phyloP scores from a whole-genome alignment of 2,113 vertebrate species.

The Eclectus roratus region DNA sequence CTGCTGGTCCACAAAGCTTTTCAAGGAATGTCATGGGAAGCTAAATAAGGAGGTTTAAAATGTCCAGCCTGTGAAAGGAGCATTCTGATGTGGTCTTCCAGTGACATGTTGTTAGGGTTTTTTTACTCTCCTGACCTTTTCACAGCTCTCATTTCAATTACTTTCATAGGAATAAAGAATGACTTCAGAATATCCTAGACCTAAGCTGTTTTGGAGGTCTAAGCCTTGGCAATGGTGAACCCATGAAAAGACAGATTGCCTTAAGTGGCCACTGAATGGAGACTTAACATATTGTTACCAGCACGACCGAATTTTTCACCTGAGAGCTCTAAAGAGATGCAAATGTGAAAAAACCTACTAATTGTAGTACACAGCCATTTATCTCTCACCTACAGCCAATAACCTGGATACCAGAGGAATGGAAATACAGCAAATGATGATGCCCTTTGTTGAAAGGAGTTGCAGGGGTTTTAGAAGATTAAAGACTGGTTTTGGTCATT shows the following conservation, averaged over 20 bases:
- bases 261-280: not conserved
- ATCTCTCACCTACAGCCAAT: not conserved
- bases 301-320: not conserved
- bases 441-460: not conserved
- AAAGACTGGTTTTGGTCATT: not conserved
- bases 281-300: not conserved
- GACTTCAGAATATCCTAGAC: not conserved
- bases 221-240: not conserved
- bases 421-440: not conserved
- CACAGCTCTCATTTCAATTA: not conserved
- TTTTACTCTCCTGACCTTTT: not conserved
- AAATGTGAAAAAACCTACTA: not conserved
- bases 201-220: not conserved
- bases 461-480: not conserved
- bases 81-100: not conserved
- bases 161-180: not conserved
- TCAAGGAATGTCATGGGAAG: not conserved
- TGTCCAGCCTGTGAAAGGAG: not conserved
- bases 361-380: not conserved
- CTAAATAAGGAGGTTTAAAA: not conserved
- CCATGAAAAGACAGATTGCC: not conserved
- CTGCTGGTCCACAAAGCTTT: not conserved
- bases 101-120: not conserved
- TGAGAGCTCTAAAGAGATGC: not conserved
- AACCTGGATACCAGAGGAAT: not conserved